Conservation (phyloP, 2,888 invertebrate genomes). For the Cantharis rufa region DNA sequence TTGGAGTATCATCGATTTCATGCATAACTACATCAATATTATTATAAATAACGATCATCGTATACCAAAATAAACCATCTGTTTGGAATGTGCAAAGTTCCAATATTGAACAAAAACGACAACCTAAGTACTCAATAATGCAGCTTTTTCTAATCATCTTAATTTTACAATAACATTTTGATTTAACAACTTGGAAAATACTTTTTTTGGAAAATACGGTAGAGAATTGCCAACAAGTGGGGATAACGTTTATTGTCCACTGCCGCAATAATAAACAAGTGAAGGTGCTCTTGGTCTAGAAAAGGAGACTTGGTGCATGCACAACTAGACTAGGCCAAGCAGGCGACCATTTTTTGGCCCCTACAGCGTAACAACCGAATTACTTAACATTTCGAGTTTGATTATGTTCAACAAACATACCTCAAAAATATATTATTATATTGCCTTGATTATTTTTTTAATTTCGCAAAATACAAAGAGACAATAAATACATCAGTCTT, state of each 20-base stretch:
- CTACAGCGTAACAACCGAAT: slow-evolving; percentile 39
- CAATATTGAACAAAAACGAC: slow-evolving; percentile 45
- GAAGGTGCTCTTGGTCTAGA: slow-evolving; percentile 47
- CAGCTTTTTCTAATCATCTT: slow-evolving; percentile 38
- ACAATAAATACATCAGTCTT: slow-evolving; percentile 54
- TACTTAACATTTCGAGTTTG: slow-evolving; percentile 35
- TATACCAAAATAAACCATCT: slow-evolving; percentile 54
- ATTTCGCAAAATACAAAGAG: slow-evolving; percentile 51
- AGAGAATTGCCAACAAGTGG: slow-evolving; percentile 50
- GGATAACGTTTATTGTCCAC: slow-evolving; percentile 52
- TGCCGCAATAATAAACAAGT: slow-evolving; percentile 52
- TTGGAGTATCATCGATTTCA: slow-evolving; percentile 17
- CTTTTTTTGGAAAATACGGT: slow-evolving; percentile 41
- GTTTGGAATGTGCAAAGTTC: slow-evolving; percentile 48
- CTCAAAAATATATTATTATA: slow-evolving; percentile 58
- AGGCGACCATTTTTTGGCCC: slow-evolving; percentile 31
- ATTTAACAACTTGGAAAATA: slow-evolving; percentile 57
- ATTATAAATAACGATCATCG: slow-evolving; percentile 23
- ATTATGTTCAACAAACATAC: slow-evolving; percentile 51
- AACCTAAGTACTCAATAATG: slow-evolving; percentile 38
- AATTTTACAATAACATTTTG: slow-evolving; percentile 50
- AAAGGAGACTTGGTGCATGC: slow-evolving; percentile 34
- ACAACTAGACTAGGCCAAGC: slow-evolving; percentile 36
- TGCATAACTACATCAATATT: slow-evolving; percentile 1
- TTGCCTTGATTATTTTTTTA: slow-evolving; percentile 50